Evolutionary conservation across 2,888 invertebrate genomes (phyloP), one percentile per base, ranked within the genome.

Genomic region (Physocephala rufipes): DNA sequence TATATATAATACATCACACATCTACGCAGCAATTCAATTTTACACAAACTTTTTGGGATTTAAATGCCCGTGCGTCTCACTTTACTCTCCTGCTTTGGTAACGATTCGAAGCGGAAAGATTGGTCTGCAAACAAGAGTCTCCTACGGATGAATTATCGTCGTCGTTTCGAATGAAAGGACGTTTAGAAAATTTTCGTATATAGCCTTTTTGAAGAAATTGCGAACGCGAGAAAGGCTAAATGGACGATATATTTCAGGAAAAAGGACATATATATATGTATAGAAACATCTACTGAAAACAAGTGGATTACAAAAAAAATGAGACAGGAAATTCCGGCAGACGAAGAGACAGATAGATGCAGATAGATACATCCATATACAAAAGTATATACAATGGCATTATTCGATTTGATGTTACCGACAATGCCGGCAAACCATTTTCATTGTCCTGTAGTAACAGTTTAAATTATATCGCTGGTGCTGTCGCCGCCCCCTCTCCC

Each of bases 61-160:
- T 45, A 21, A 3, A 21, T 63, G 26, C 61, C 16, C 4, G 15
- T 19, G 64, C 36, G 64, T 43, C 19, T 63, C 19, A 19, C 43
- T 63, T 15, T 47, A 21, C 47, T 45, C 49, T 9, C 16, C 19
- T n/a, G n/a, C 59, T 9, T 30, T 36, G 21, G 26, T 51, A 19
- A 19, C 49, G 19, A n/a, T 28, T 16, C 16, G 19, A 21, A 49
- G 13, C 13, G 53, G 51, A 62, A 43, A 43, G 19, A 36, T 62
- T 21, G 36, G 49, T 51, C 64, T 64, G n/a, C n/a, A n/a, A n/a
- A n/a, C n/a, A 45, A 15, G 36, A 36, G 45, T 47, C 63, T 63
- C 47, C 47, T 63, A 45, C 45, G 63, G 43, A 16, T 30, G 53
- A 51, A 30, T 51, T 36, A 21, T 19, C 53, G 16, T 51, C 51